A percentile compares a stretch with the other conserved stretches of the same genome.
Conservation (phyloP, 2,113 vertebrate genomes). For the Sphaerodactylus townsendi region DNA sequence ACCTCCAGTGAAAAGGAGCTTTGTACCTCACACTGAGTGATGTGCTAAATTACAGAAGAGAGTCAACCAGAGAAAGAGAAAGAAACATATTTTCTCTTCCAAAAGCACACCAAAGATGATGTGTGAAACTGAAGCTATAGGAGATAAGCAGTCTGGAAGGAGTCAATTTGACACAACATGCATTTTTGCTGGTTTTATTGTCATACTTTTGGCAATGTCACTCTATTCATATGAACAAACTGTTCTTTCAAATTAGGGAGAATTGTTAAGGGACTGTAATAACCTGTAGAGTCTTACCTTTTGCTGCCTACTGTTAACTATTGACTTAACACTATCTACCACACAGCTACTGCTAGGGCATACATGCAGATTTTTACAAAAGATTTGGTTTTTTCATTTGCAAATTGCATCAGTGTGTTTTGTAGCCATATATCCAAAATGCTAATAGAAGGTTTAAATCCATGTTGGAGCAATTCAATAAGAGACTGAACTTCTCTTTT, state of each 20-base stretch:
- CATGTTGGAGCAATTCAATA: neutral
- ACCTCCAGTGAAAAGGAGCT: constrained; percentile 11
- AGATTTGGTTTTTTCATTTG: neutral
- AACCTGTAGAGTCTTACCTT: neutral
- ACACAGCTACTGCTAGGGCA: neutral
- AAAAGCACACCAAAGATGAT: neutral
- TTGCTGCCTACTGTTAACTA: constrained; percentile 12
- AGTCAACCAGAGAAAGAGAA: neutral
- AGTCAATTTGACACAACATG: constrained; percentile 16
- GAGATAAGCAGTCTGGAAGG: constrained; percentile 30
- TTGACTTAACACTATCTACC: constrained; percentile 4
- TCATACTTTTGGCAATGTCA: constrained; percentile 12
- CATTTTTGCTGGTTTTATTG: constrained; percentile 14
- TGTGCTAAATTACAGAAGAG: constrained; percentile 9
- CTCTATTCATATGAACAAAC: constrained; percentile 14
- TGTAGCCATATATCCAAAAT: neutral
- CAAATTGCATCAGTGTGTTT: neutral
- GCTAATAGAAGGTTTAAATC: neutral
- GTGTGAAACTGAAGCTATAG: constrained; percentile 25
- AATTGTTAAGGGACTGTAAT: constrained; percentile 2
- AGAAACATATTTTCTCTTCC: constrained; percentile 45
- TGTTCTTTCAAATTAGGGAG: neutral
- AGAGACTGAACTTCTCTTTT: neutral
- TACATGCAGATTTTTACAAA: neutral
- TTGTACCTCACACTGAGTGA: constrained; percentile 18